These are phyloP conservation scores for Harpagifer antarcticus DNA, from an alignment of 2,797 vertebrate species.

Conservation along the genomic window DNA sequence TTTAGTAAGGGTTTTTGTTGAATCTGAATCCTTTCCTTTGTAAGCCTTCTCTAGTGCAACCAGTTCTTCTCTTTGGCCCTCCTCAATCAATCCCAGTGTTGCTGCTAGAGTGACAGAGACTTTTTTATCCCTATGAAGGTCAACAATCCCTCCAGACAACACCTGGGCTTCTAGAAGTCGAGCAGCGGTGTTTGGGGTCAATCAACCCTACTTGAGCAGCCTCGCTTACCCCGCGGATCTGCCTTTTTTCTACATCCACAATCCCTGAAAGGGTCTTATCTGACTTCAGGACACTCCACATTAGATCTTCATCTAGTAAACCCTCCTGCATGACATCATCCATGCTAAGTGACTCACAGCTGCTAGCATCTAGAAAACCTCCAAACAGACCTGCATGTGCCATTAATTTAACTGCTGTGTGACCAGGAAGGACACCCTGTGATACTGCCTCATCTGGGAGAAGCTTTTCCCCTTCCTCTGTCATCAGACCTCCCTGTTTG, in stretches of 20 bases:
- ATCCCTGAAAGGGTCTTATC: slow-evolving; percentile 92
- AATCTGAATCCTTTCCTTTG: slow-evolving; percentile 87
- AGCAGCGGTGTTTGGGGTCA: slow-evolving; percentile 87
- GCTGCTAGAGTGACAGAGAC: slow-evolving; percentile 94
- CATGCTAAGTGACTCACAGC: slow-evolving; percentile 85
- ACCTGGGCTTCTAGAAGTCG: slow-evolving; percentile 94
- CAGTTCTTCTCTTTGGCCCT: slow-evolving; percentile 84
- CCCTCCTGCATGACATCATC: slow-evolving; percentile 90
- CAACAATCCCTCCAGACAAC: slow-evolving; percentile 92
- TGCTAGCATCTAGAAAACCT: slow-evolving; percentile 90
- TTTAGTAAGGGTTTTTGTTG: slow-evolving; percentile 82
- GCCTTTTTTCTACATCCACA: slow-evolving; percentile 86
- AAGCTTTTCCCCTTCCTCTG: slow-evolving; percentile 83
- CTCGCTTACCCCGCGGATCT: slow-evolving; percentile 87
- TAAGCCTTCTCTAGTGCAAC: slow-evolving; percentile 91
- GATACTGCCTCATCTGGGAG: slow-evolving; percentile 91
- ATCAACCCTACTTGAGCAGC: slow-evolving; percentile 89
- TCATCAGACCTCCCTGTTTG: slow-evolving; percentile 86
- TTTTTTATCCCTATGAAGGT: slow-evolving; percentile 91
- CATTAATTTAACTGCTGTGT: slow-evolving; percentile 92
- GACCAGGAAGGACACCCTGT: slow-evolving; percentile 85
- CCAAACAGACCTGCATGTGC: slow-evolving; percentile 89
- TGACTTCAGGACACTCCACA: slow-evolving; percentile 89
- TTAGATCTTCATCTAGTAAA: slow-evolving; percentile 90
- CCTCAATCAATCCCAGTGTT: slow-evolving; percentile 90